A percentile compares a stretch with the other conserved stretches of the same genome.
These are phyloP conservation scores for Scaptodrosophila lebanonensis DNA, from an alignment of 1,140 invertebrate genomes.

Conservation along the genomic window DNA sequence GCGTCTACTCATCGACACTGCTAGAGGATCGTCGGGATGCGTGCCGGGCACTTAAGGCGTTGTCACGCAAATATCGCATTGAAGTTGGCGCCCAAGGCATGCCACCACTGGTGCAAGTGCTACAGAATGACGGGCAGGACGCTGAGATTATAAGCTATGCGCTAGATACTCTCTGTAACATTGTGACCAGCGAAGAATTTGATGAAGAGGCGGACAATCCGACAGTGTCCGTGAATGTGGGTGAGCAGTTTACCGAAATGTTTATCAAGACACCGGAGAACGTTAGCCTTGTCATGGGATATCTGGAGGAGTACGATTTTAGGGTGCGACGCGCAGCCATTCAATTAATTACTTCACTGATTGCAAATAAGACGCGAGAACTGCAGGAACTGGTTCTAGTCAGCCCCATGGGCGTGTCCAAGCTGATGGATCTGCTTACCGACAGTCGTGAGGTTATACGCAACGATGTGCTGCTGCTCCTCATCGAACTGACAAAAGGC, in stretches of 20 bases:
- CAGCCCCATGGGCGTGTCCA: slow-evolving; percentile 97
- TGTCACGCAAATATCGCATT: slow-evolving; percentile 94
- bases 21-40: slow-evolving; percentile 97
- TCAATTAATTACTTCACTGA: slow-evolving; percentile 88
- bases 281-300: slow-evolving; percentile 88
- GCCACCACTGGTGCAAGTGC: slow-evolving; percentile 86
- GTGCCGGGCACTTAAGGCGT: slow-evolving; percentile 94
- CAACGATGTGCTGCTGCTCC: slow-evolving; percentile 95
- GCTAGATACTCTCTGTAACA: slow-evolving; percentile 93
- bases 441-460: slow-evolving; percentile 97
- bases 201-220: slow-evolving; percentile 87
- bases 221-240: slow-evolving; percentile 82
- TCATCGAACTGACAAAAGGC: slow-evolving; percentile 94
- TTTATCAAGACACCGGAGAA: slow-evolving; percentile 95
- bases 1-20: slow-evolving; percentile 93
- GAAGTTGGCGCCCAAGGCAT: slow-evolving; percentile 98
- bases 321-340: slow-evolving; percentile 91
- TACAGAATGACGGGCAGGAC: slow-evolving; percentile 90
- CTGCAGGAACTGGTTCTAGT: slow-evolving; percentile 96
- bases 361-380: slow-evolving; percentile 91
- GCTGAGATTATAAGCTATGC: slow-evolving; percentile 94
- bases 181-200: slow-evolving; percentile 90
- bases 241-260: slow-evolving; percentile 98
- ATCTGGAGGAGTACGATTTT: slow-evolving; percentile 98
- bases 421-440: slow-evolving; percentile 96